These are phyloP conservation scores for Aphidius ervi DNA, from an alignment of 1,140 invertebrate species.

Conservation along the genomic window DNA sequence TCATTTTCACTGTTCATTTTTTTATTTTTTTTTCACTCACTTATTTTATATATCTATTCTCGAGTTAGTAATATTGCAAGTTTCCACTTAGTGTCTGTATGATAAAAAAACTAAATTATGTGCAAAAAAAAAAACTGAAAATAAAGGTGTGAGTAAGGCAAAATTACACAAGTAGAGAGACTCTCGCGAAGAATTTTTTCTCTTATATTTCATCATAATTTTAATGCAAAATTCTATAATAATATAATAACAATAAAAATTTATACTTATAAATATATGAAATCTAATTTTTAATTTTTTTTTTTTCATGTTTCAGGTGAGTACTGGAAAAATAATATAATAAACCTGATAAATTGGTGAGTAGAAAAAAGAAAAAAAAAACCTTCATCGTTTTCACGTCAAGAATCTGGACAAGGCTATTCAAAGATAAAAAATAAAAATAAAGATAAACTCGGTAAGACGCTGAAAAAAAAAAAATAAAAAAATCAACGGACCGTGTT, in stretches of 20 bases:
- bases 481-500: not conserved
- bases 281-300: slow-evolving; percentile 16
- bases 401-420: not conserved
- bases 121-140: slow-evolving; percentile 23
- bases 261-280: not conserved
- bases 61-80: slow-evolving; percentile 45
- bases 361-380: not conserved
- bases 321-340: slow-evolving; percentile 20
- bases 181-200: slow-evolving; percentile 1
- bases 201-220: no score
- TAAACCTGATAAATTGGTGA: slow-evolving; percentile 13
- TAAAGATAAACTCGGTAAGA: no score
- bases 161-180: slow-evolving; percentile 48
- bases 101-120: slow-evolving; percentile 26
- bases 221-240: slow-evolving; percentile 9
- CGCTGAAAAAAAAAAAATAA: not conserved
- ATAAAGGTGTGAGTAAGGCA: slow-evolving; percentile 37
- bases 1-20: not conserved
- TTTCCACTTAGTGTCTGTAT: slow-evolving; percentile 38
- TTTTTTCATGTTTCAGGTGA: slow-evolving; percentile 40
- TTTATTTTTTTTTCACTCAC: slow-evolving; percentile 11
- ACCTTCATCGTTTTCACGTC: slow-evolving; percentile 9
- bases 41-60: slow-evolving; percentile 12
- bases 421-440: not conserved
- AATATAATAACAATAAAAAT: not conserved